A percentile compares a stretch with the other conserved stretches of the same genome.
Conservation (phyloP, 1,140 invertebrate species). For the Micrasema longulum region DNA sequence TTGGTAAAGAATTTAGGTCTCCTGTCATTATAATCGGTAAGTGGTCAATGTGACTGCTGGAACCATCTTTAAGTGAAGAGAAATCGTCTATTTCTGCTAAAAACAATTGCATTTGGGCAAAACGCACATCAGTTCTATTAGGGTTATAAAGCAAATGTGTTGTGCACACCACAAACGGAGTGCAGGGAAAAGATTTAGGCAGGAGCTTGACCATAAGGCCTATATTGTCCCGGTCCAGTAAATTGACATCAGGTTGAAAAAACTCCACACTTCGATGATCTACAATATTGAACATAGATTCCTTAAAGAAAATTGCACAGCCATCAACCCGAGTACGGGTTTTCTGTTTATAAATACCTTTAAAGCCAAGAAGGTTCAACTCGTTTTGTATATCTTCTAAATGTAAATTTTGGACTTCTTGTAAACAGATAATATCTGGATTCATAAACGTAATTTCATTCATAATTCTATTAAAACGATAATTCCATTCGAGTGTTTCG, state of each 20-base stretch:
- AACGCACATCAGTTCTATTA: conserved; percentile 84
- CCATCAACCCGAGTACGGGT: conserved; percentile 81
- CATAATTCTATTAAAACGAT: conserved; percentile 75
- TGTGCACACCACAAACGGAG: conserved; percentile 83
- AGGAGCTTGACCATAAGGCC: conserved; percentile 83
- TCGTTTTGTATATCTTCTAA: conserved; percentile 72
- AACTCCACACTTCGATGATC: conserved; percentile 73
- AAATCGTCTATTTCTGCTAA: conserved; percentile 86
- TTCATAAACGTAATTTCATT: conserved; percentile 77
- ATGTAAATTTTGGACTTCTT: conserved; percentile 89
- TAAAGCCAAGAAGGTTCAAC: conserved; percentile 70
- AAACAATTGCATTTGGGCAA: conserved; percentile 86
- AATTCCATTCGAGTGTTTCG: conserved; percentile 76
- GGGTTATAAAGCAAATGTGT: conserved; percentile 97
- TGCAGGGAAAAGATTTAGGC: conserved; percentile 63
- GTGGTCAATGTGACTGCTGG: conserved; percentile 64
- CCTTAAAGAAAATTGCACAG: conserved; percentile 86
- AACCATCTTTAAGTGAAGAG: conserved; percentile 69
- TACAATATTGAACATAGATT: conserved; percentile 72
- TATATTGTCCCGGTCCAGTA: conserved; percentile 90
- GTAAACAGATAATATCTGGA: conserved; percentile 87
- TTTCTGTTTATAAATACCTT: conserved; percentile 79
- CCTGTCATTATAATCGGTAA: conserved; percentile 87
- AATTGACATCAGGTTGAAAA: conserved; percentile 65
- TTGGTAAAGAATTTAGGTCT: conserved; percentile 87